Percentiles rank a stretch among this genome's conserved stretches.
These are phyloP conservation scores for Oreochromis mossambicus DNA, from an alignment of 2,797 vertebrate species.

Conservation along the genomic window DNA sequence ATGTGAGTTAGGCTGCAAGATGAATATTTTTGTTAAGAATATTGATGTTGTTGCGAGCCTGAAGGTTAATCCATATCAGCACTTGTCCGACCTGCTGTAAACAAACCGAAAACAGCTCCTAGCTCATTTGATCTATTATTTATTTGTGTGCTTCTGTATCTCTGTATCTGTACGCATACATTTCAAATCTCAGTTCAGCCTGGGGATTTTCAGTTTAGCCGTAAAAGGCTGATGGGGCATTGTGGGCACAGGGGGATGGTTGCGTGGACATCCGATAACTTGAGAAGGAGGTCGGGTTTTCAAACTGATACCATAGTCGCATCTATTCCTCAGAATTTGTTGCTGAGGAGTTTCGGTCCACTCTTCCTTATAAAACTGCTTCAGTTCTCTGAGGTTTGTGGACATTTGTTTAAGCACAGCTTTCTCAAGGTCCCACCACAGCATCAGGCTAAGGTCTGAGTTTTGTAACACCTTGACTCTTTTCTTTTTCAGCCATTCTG, in stretches of 20 bases:
- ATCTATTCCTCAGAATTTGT: not conserved
- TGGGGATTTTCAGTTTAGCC: not conserved
- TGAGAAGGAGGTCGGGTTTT: not conserved
- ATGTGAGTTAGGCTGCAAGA: not conserved
- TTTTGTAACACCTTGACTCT: not conserved
- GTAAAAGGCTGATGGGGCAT: not conserved
- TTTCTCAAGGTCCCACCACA: not conserved
- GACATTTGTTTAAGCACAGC: not conserved
- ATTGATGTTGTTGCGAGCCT: not conserved
- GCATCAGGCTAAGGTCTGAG: not conserved
- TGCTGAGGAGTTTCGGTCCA: not conserved
- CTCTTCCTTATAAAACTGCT: not conserved
- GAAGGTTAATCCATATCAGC: not conserved
- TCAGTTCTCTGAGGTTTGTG: not conserved
- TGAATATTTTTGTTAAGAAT: not conserved
- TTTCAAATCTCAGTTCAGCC: not conserved
- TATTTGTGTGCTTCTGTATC: not conserved
- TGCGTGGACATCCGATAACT: not conserved
- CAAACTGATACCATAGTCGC: not conserved
- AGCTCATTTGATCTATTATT: not conserved
- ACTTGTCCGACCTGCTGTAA: not conserved
- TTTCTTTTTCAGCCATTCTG: not conserved
- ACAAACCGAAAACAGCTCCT: not conserved
- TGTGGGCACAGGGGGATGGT: rapidly evolving
- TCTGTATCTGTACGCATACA: not conserved